These are phyloP conservation scores for Cybosia mesomella DNA, from an alignment of 2,888 invertebrate species.

Conservation along the genomic window DNA sequence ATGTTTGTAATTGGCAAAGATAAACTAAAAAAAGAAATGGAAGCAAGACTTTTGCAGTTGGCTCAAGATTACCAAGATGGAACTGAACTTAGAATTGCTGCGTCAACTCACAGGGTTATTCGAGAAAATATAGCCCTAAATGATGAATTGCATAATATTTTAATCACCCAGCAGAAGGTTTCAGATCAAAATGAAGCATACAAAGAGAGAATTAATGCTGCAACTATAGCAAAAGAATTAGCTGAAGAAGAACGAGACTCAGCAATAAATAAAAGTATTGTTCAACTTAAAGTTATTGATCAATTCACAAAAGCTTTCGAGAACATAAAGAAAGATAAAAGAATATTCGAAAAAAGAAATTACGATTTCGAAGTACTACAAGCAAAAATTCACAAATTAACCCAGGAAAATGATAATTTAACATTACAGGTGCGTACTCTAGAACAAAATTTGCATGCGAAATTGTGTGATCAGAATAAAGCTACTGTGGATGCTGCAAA, in stretches of 20 bases:
- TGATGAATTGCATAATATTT: conserved; percentile 90
- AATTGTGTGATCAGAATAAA: conserved; percentile 79
- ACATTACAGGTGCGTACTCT: conserved; percentile 79
- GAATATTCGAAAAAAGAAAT: conserved; percentile 73
- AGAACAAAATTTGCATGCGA: conserved; percentile 87
- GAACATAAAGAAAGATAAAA: conserved; percentile 80
- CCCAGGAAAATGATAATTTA: conserved; percentile 79
- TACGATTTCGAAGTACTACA: conserved; percentile 73
- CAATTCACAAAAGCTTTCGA: conserved; percentile 87
- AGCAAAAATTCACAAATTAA: conserved; percentile 68
- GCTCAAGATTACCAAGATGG: conserved; percentile 95
- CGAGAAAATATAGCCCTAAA: conserved; percentile 94
- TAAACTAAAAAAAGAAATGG: conserved; percentile 95
- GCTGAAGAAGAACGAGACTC: conserved; percentile 89
- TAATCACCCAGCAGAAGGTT: conserved; percentile 88
- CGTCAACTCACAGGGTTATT: conserved; percentile 94
- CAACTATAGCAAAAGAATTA: conserved; percentile 85
- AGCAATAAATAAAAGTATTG: conserved; percentile 87
- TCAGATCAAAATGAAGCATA: conserved; percentile 88
- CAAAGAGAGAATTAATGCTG: conserved; percentile 86
- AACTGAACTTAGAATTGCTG: conserved; percentile 94
- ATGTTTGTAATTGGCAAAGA: conserved; percentile 93
- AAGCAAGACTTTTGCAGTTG: conserved; percentile 91
- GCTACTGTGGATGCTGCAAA: conserved; percentile 77
- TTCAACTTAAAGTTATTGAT: conserved; percentile 89